phyloP scores from a whole-genome alignment of 2,113 vertebrate genomes.

The Odontophorus gujanensis region DNA sequence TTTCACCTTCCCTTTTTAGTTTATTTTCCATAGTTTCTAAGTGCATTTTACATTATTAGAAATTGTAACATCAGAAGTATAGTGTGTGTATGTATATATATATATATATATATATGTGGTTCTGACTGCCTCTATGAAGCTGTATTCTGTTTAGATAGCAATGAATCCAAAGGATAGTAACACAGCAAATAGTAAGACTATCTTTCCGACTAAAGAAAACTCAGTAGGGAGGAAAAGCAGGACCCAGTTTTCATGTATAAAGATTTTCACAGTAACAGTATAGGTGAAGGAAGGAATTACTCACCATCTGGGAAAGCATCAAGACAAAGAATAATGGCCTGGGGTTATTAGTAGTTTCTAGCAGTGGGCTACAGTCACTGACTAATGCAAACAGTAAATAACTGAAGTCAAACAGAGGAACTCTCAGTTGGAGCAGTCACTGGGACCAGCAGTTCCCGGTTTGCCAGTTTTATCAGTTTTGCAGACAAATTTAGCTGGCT shows the following conservation, averaged over 20 bases:
- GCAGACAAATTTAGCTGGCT: not conserved
- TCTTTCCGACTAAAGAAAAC: not conserved
- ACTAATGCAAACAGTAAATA: not conserved
- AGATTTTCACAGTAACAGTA: slow-evolving; percentile 13
- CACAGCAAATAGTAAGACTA: not conserved
- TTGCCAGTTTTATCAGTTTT: not conserved
- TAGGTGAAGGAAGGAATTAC: slow-evolving; percentile 38
- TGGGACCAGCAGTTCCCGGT: not conserved
- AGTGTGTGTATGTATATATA: not conserved
- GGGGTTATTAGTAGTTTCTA: not conserved
- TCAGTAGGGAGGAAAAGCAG: slow-evolving; percentile 13
- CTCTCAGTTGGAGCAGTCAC: not conserved
- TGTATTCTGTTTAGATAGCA: not conserved
- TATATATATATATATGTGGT: not conserved
- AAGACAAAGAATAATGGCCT: slow-evolving; percentile 14
- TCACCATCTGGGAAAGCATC: not conserved
- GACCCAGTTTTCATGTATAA: slow-evolving; percentile 10
- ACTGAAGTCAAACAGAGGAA: not conserved
- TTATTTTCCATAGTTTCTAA: not conserved
- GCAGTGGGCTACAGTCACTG: not conserved
- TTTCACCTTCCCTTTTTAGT: not conserved
- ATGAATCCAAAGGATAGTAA: not conserved
- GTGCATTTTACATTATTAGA: not conserved
- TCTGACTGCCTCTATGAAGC: not conserved
- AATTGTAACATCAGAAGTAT: not conserved